Conservation (phyloP, 2,797 vertebrate genomes). For the Momotus momota region DNA sequence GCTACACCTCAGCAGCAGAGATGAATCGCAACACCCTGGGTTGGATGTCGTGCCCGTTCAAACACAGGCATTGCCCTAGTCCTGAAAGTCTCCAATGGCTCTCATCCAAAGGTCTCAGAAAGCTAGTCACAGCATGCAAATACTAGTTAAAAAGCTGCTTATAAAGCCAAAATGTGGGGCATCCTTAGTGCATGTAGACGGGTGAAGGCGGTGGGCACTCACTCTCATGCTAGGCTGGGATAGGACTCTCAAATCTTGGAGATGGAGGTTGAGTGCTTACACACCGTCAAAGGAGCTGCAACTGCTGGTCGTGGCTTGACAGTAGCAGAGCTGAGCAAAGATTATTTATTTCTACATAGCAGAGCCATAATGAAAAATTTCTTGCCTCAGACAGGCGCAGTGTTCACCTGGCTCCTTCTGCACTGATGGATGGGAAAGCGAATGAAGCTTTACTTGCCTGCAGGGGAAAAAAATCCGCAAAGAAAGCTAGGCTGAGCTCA, state of each 20-base stretch:
- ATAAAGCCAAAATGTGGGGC: background rate
- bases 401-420: slow-evolving; percentile 13
- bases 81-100: background rate
- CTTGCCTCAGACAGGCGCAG: accelerated
- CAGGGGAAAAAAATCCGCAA: background rate
- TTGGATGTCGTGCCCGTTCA: background rate
- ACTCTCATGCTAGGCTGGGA: accelerated
- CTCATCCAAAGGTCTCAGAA: background rate
- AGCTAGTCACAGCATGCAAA: background rate
- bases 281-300: background rate
- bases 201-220: background rate
- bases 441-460: slow-evolving; percentile 7
- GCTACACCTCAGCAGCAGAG: background rate
- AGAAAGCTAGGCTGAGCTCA: background rate
- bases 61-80: background rate
- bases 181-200: accelerated
- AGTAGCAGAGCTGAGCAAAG: background rate
- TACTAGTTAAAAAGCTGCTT: background rate
- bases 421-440: background rate
- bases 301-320: background rate
- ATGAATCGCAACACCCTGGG: no score
- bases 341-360: background rate
- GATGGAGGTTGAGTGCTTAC: background rate
- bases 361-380: background rate
- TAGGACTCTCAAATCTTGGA: background rate